Evolutionary conservation across 2,888 invertebrate species (phyloP).

Genomic region (Phyllotreta cruciferae): DNA sequence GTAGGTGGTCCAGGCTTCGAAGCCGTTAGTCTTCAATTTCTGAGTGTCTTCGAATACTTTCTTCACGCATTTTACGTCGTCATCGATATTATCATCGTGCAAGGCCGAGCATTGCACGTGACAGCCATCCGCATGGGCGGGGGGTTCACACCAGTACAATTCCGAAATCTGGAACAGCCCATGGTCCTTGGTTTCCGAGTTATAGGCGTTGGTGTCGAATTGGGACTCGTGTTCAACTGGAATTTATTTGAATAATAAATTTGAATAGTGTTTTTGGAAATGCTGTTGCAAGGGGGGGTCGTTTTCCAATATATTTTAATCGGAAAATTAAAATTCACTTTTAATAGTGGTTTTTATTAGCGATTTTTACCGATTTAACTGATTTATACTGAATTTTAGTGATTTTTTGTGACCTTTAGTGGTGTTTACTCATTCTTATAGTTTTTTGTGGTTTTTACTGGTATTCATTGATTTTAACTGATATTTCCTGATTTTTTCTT

Average conservation of each 20-base stretch:
- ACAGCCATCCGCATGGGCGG: constrained; percentile 66
- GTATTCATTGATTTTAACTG: too few species aligned
- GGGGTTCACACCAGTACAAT: constrained; percentile 65
- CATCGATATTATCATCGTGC: constrained; percentile 72
- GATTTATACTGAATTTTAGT: too few species aligned
- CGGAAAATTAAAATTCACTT: too few species aligned
- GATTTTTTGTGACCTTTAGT: too few species aligned
- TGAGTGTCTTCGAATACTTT: constrained; percentile 73
- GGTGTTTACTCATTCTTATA: too few species aligned
- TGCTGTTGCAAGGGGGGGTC: neutral
- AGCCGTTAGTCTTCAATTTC: constrained; percentile 73
- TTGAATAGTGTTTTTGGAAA: neutral
- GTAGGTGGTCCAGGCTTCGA: constrained; percentile 78
- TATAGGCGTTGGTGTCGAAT: constrained; percentile 71
- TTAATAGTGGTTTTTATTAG: too few species aligned
- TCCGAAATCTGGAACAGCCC: constrained; percentile 77
- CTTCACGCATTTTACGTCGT: constrained; percentile 73
- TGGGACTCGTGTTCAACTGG: constrained; percentile 68
- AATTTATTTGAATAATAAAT: neutral
- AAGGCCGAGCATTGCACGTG: constrained; percentile 67
- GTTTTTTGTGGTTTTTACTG: too few species aligned
- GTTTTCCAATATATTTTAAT: neutral
- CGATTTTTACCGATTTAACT: too few species aligned
- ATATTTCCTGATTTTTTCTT: too few species aligned
- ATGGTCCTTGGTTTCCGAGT: constrained; percentile 70